These are phyloP conservation scores for Patiria miniata DNA, from an alignment of 35 echinoderm and acorn worm genomes.

Conservation along the genomic window DNA sequence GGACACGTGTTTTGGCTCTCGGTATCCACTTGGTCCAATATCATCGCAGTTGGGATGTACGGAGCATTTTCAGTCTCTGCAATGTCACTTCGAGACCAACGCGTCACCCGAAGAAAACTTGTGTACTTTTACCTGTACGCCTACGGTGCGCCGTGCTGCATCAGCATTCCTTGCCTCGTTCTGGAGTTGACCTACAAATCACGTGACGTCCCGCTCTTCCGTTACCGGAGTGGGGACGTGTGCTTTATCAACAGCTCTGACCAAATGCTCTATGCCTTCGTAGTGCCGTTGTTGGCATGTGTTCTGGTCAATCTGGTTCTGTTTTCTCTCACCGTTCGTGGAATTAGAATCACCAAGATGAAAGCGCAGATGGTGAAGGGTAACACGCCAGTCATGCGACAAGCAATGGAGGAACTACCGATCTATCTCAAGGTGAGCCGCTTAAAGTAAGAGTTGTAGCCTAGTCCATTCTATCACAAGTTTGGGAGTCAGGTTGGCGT, in stretches of 20 bases:
- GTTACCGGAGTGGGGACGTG: not conserved
- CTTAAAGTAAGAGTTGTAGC: not conserved
- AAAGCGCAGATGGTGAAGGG: not conserved
- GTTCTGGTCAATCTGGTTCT: not conserved
- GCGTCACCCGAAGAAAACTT: not conserved
- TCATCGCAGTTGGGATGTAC: not conserved
- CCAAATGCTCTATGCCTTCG: not conserved
- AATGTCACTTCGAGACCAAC: not conserved
- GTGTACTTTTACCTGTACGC: not conserved
- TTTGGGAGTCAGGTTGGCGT: not conserved
- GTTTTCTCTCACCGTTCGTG: not conserved
- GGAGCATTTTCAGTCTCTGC: not conserved
- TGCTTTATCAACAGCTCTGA: not conserved
- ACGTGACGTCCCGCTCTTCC: not conserved
- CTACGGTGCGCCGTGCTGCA: not conserved
- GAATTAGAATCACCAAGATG: not conserved
- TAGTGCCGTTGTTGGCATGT: not conserved
- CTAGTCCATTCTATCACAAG: not conserved
- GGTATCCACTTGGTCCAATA: not conserved
- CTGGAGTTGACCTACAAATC: not conserved
- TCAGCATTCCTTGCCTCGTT: not conserved
- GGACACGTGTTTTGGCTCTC: not conserved
- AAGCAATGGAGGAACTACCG: conserved; percentile 6
- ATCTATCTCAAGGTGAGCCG: conserved; percentile 9
- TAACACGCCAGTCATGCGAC: not conserved